Evolutionary conservation across 2,797 vertebrate genomes (phyloP), one percentile per base, ranked within the genome.

Genomic region (Dipus sagitta): DNA sequence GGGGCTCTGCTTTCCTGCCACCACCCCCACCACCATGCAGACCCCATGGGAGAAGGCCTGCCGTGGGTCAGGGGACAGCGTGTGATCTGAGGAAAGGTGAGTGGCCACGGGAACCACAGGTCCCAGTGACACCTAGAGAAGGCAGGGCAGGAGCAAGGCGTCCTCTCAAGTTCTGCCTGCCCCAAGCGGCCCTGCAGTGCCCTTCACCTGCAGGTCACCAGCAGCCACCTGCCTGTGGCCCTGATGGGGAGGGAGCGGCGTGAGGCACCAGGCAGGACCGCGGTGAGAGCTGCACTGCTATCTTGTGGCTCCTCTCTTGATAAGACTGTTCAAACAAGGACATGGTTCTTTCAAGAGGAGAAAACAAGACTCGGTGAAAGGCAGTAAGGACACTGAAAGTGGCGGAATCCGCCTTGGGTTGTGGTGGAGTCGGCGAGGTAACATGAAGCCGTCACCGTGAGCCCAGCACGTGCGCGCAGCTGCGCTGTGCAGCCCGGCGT

Each of bases 391-490:
- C 38, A 38, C 70, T 26, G 15, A 34, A 83, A 52, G 6, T 54
- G 52, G 6, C 21, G 54, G 24, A 1, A n/a, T 6, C 54, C 10
- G 8, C 3, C 13, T 76, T 7, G 67, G 28, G 14, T 6, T 75
- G n/a, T 67, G n/a, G 28, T 47, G 21, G 47, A 32, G 85, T 76
- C 32, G 67, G 47, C 15, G 2, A 82, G 68, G 30, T 24, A 34
- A n/a, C 1, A 2, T 7, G 6, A 28, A 0, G 0, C 2, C 17
- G 4, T 0, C 6, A 47, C 58, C 0, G 2, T 58, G 70, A 72
- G 47, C 47, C 47, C 47, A 47, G 38, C 38, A 38, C 38, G 38
- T 38, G 38, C 38, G 38, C 3, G 38, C 38, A 3, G 38, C 38
- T 38, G 38, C 3, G 38, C 38, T 70, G 65, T 23, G 8, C 42